These are phyloP conservation scores for Caenorhabditis sp. DNA, from an alignment of 2,888 invertebrate species.

Conservation along the genomic window DNA sequence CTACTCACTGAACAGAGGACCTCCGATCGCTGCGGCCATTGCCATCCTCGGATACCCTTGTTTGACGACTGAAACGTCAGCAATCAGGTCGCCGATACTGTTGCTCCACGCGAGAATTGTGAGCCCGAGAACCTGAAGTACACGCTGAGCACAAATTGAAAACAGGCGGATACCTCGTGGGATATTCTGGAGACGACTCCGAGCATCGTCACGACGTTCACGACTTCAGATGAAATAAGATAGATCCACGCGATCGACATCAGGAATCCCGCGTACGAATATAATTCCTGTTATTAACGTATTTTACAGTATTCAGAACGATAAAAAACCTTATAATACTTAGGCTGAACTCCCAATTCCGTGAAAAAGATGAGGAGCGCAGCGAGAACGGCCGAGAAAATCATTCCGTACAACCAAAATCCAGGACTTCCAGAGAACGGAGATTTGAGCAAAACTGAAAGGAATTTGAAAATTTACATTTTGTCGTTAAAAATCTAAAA, in stretches of 20 bases:
- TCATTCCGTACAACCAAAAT: conserved; percentile 60
- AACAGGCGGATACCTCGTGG: conserved; percentile 55
- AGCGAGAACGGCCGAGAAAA: conserved; percentile 58
- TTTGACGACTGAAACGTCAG: conserved; percentile 83
- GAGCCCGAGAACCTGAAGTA: conserved; percentile 82
- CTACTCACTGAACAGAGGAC: conserved; percentile 84
- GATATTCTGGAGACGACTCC: conserved; percentile 81
- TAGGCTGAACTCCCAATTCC: conserved; percentile 59
- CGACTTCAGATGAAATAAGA: conserved; percentile 83
- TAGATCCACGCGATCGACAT: conserved; percentile 83
- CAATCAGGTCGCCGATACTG: conserved; percentile 83
- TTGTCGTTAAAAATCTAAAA: no score
- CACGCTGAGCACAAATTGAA: no score
- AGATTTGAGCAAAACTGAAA: conserved; percentile 53
- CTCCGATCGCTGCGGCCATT: conserved; percentile 85
- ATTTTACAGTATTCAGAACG: no score
- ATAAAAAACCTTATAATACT: conserved; percentile 65
- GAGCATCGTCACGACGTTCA: conserved; percentile 82
- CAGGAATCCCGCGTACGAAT: conserved; percentile 82
- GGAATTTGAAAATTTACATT: no score
- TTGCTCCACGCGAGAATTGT: conserved; percentile 85
- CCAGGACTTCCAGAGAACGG: conserved; percentile 58
- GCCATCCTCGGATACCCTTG: conserved; percentile 85
- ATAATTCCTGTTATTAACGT: conserved; percentile 51
- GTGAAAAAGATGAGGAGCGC: conserved; percentile 65